A percentile compares a stretch with the other conserved stretches of the same genome.
These are phyloP conservation scores for Sebastes minor DNA, from an alignment of 2,797 vertebrate genomes.

Conservation along the genomic window DNA sequence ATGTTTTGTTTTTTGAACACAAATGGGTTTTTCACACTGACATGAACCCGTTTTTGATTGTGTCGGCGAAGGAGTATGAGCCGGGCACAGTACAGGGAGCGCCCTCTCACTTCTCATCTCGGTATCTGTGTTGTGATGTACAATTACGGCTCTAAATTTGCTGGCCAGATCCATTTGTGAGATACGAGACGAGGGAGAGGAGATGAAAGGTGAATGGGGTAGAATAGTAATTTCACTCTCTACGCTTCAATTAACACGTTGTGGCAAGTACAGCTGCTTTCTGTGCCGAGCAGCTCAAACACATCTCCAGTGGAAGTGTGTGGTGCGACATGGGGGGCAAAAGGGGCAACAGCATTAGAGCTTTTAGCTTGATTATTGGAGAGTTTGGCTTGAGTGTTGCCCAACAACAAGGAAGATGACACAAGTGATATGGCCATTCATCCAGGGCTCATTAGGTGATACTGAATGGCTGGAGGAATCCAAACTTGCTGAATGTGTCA, in stretches of 20 bases:
- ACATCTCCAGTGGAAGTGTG: conserved; percentile 38
- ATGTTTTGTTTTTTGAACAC: conserved; percentile 89
- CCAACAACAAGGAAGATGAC: neutral
- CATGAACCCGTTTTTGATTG: conserved; percentile 80
- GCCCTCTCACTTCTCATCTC: conserved; percentile 83
- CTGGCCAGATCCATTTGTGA: conserved; percentile 77
- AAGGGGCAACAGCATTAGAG: conserved; percentile 12
- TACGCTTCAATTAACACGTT: conserved; percentile 83
- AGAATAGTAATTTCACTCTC: conserved; percentile 76
- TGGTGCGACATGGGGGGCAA: conserved; percentile 20
- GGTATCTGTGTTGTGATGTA: conserved; percentile 76
- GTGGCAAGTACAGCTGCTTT: conserved; percentile 71
- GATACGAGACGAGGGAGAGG: conserved; percentile 70
- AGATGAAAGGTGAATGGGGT: conserved; percentile 75
- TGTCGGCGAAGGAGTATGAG: conserved; percentile 73
- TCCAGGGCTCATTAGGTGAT: neutral
- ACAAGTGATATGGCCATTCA: neutral
- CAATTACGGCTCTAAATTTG: conserved; percentile 82
- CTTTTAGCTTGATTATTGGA: conserved; percentile 1
- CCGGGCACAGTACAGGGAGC: conserved; percentile 30
- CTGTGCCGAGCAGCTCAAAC: conserved; percentile 32
- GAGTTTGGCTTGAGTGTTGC: neutral
- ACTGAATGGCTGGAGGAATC: neutral
- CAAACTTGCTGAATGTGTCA: neutral
- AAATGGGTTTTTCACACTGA: conserved; percentile 88